phyloP scores from a whole-genome alignment of 2,113 vertebrate species.

The Gymnobelideus leadbeateri region DNA sequence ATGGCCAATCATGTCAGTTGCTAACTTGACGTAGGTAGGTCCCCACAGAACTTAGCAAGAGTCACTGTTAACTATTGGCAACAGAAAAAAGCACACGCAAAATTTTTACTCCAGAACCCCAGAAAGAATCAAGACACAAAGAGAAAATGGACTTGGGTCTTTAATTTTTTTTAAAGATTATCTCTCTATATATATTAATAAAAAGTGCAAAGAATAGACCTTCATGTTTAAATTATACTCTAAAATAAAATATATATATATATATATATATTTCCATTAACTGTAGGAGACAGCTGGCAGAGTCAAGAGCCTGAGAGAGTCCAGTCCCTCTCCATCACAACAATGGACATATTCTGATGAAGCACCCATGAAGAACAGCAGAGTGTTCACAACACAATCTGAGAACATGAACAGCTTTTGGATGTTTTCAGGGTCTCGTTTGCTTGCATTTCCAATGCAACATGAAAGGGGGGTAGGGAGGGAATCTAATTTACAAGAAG shows the following conservation, averaged over 20 bases:
- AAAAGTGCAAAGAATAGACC: conserved; percentile 84
- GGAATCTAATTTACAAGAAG: conserved; percentile 64
- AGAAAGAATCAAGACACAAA: conserved; percentile 79
- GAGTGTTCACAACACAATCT: conserved; percentile 73
- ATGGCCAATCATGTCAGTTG: conserved; percentile 46
- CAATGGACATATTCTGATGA: conserved; percentile 74
- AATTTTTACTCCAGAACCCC: conserved; percentile 26
- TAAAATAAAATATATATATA: conserved; percentile 79
- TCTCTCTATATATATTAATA: conserved; percentile 79
- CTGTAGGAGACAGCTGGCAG: conserved; percentile 81
- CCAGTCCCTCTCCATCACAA: conserved; percentile 67
- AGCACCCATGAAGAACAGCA: conserved; percentile 71
- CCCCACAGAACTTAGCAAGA: conserved; percentile 68
- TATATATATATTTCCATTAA: conserved; percentile 79
- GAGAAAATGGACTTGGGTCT: conserved; percentile 76
- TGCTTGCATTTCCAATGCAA: conserved; percentile 69
- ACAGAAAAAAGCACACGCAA: conserved; percentile 39
- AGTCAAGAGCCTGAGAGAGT: conserved; percentile 74
- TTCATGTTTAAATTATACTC: conserved; percentile 80
- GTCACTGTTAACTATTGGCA: conserved; percentile 58
- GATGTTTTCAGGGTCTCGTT: conserved; percentile 71
- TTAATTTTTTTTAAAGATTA: conserved; percentile 81
- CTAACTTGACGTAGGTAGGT: conserved; percentile 66
- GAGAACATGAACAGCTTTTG: conserved; percentile 75
- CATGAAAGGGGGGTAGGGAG: conserved; percentile 15